Conservation (phyloP, 1,140 invertebrate genomes). For the Apis dorsata region DNA sequence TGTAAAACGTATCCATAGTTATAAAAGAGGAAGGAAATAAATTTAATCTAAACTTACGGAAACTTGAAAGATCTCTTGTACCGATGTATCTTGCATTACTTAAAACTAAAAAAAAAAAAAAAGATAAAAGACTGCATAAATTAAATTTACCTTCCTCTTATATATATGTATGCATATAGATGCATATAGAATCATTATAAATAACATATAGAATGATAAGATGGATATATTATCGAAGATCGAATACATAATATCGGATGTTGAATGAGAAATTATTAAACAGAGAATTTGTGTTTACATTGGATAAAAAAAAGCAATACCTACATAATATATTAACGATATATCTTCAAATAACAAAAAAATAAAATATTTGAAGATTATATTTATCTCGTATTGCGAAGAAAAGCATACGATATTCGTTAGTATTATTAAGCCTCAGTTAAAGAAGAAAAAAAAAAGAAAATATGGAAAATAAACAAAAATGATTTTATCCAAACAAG, state of each 20-base stretch:
- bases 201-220: background rate
- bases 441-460: background rate
- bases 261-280: slow-evolving; percentile 1
- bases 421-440: slow-evolving; percentile 25
- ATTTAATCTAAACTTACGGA: slow-evolving; percentile 3
- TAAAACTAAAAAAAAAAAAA: slow-evolving; percentile 15
- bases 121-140: slow-evolving; percentile 38
- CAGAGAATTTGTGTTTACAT: slow-evolving; percentile 7
- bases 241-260: background rate
- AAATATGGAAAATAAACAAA: background rate
- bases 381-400: slow-evolving; percentile 4
- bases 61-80: slow-evolving; percentile 38
- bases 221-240: slow-evolving; percentile 17
- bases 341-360: background rate
- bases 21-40: slow-evolving; percentile 44
- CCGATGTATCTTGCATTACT: slow-evolving; percentile 39
- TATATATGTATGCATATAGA: slow-evolving; percentile 2
- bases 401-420: background rate
- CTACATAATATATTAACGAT: background rate
- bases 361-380: background rate
- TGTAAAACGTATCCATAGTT: slow-evolving; percentile 36
- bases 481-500: slow-evolving; percentile 37
- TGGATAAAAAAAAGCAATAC: slow-evolving; percentile 35
- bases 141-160: slow-evolving; percentile 48
- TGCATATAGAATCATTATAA: slow-evolving; percentile 24